A percentile compares a stretch with the other conserved stretches of the same genome.
phyloP scores from a whole-genome alignment of 2,797 vertebrate species.

The Ptychobarbus kaznakovi region DNA sequence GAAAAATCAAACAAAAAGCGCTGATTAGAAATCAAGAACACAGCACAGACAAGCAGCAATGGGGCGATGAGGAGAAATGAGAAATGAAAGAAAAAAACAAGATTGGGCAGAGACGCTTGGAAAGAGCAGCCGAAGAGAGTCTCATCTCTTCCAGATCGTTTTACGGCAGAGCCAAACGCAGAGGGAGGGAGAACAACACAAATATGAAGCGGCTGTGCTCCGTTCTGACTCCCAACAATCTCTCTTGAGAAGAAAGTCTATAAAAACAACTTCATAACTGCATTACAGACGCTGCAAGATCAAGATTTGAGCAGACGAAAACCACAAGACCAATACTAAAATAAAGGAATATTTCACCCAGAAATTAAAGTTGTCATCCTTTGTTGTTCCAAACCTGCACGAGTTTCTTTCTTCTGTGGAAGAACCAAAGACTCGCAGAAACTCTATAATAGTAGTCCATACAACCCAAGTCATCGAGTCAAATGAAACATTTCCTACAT shows the following conservation, averaged over 20 bases:
- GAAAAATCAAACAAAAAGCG: slow-evolving; percentile 37
- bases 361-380: not conserved
- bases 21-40: slow-evolving; percentile 39
- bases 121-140: slow-evolving; percentile 22
- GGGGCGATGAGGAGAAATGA: slow-evolving; percentile 2
- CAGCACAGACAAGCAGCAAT: slow-evolving; percentile 4
- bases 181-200: slow-evolving; percentile 42
- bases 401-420: not conserved
- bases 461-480: not conserved
- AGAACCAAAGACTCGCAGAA: not conserved
- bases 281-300: slow-evolving; percentile 4
- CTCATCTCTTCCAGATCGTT: slow-evolving; percentile 48
- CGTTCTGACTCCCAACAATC: slow-evolving; percentile 22
- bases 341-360: not conserved
- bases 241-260: slow-evolving; percentile 12
- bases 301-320: not conserved
- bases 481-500: not conserved
- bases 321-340: not conserved
- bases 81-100: not conserved
- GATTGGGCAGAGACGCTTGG: slow-evolving; percentile 11
- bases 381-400: not conserved
- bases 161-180: slow-evolving; percentile 26
- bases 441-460: not conserved
- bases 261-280: slow-evolving; percentile 36
- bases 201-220: slow-evolving; percentile 44